Base-by-base conservation (phyloP, 1,140 invertebrate genomes). In the Bombus soroeensis region DNA sequence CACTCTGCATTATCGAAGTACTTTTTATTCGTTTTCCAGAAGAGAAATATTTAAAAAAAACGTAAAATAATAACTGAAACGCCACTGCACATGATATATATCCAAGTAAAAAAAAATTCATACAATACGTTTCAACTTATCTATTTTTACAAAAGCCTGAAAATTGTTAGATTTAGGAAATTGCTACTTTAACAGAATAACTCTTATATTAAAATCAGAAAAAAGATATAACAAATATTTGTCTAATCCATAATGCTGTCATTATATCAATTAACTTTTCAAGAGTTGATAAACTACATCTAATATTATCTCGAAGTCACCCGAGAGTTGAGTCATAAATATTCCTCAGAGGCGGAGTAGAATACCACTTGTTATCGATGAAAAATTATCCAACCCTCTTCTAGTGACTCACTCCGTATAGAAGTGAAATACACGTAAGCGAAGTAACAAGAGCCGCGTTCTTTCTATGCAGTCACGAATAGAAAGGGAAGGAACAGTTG, bases 401-500 rank as follows among this genome's bases (percentile, higher is more conserved):
- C 78, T n/a, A n/a, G 28, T 80, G 78, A 80, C 78, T 80, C 78
- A 80, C 64, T 25, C 32, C 8, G 13, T 22, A 25, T 15, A n/a
- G 10, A 79, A 47, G 62, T 34, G 22, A 57, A 72, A 37, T 41
- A 66, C 79, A 66, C 34, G 47, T 72, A 72, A 81, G 25, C 28
- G 37, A 81, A 43, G 53, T 32, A 81, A 81, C 80, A 34, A 32
- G 80, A 81, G 37, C 25, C 22, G 5, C 68, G 66, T 68, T 66
- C 77, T 37, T 80, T 80, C 78, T 53, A 37, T 70, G 64, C 64
- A 37, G 43, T 70, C 78, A 70, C 78, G 68, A 62, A 81, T 71
- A 53, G 28, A 62, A 73, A 59, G 37, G 47, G 70, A 74, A 59
- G 37, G 28, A 59, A 47, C 39, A 66, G 41, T 68, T 66, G 62